Percentiles rank a stretch among this genome's conserved stretches.
These are phyloP conservation scores for Globicephala melas DNA, from an alignment of 2,113 vertebrate species.

Conservation along the genomic window DNA sequence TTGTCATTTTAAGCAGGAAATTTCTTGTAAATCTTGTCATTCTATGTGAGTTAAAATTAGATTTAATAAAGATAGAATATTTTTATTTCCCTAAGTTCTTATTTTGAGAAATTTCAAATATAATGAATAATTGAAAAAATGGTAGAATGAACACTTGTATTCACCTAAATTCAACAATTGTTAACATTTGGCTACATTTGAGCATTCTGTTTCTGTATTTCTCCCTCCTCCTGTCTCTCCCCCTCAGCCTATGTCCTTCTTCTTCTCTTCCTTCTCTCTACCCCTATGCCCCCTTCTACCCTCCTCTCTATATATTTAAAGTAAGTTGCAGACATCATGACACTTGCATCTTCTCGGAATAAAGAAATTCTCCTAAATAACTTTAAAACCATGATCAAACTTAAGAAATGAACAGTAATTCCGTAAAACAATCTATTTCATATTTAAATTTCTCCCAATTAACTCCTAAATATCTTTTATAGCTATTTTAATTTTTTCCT, in stretches of 20 bases:
- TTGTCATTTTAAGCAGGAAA: not conserved
- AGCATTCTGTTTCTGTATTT: not conserved
- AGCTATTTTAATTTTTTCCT: not conserved
- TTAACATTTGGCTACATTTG: not conserved
- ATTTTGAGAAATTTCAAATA: slow-evolving; percentile 24
- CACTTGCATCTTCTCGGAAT: not conserved
- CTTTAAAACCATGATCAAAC: not conserved
- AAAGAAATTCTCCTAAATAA: not conserved
- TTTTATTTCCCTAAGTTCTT: not conserved
- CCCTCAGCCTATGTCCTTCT: not conserved
- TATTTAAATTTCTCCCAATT: not conserved
- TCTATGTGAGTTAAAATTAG: slow-evolving; percentile 14
- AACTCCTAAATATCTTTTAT: not conserved
- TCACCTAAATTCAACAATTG: not conserved
- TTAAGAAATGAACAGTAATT: slow-evolving; percentile 36
- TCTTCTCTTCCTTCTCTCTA: not conserved
- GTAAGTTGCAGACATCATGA: not conserved
- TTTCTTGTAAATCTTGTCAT: not conserved
- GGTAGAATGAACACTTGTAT: not conserved
- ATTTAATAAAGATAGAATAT: not conserved
- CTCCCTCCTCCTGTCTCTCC: not conserved
- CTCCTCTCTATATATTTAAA: not conserved
- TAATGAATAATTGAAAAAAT: not conserved
- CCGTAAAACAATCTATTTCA: not conserved
- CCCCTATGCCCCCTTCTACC: not conserved